Percentiles rank a stretch among this genome's conserved stretches.
phyloP scores from a whole-genome alignment of 2,888 invertebrate species.

The Resseliella maxima region DNA sequence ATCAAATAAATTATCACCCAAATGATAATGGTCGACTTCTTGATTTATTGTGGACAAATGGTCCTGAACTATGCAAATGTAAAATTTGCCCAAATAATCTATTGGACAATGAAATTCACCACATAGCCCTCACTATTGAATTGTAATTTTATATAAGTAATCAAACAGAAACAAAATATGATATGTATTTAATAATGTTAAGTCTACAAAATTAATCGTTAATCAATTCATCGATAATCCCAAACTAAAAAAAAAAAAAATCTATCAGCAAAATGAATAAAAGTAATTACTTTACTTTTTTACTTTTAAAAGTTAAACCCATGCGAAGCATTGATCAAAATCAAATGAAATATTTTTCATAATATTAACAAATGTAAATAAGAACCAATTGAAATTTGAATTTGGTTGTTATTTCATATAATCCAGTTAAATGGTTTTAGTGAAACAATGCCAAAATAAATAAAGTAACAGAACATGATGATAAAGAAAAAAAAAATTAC shows the following conservation, averaged over 20 bases:
- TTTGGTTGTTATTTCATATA: conserved; percentile 2
- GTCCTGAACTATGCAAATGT: too few relatives aligned
- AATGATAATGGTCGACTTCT: too few relatives aligned
- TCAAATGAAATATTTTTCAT: conserved; percentile 12
- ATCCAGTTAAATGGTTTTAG: conserved; percentile 10
- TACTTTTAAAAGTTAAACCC: background rate
- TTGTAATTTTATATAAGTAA: too few relatives aligned
- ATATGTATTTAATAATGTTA: conserved; percentile 30
- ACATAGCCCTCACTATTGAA: too few relatives aligned
- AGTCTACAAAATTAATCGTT: background rate
- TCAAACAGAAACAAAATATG: too few relatives aligned
- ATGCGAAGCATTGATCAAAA: conserved; percentile 17
- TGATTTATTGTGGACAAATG: too few relatives aligned
- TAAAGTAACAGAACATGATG: background rate
- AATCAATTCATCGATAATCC: background rate
- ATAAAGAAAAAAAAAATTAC: too few relatives aligned
- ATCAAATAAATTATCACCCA: too few relatives aligned
- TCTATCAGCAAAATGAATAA: background rate
- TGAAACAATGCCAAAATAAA: background rate
- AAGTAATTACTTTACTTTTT: too few relatives aligned
- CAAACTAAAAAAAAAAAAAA: background rate
- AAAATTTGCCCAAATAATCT: too few relatives aligned
- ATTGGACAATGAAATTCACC: too few relatives aligned
- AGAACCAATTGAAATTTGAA: background rate
- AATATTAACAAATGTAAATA: background rate